Evolutionary conservation across 2,888 invertebrate species (phyloP).

Genomic region (Sinodicranocentrus sp.): DNA sequence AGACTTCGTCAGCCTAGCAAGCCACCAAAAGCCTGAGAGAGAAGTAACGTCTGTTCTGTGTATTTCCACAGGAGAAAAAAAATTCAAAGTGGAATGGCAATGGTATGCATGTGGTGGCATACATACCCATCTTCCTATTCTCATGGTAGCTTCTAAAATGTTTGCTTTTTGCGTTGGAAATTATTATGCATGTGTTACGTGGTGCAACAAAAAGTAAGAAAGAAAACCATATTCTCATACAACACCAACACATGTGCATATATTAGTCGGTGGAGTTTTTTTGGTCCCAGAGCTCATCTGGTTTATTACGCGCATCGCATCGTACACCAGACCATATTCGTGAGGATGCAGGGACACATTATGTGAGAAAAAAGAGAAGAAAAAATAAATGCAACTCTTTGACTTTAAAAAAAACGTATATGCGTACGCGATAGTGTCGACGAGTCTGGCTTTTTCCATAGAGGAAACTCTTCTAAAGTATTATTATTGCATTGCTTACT

Average conservation of each 20-base stretch:
- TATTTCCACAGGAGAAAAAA: conserved; percentile 5
- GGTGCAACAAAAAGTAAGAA: conserved; percentile 2
- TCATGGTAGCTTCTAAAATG: conserved; percentile 18
- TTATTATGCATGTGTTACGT: conserved; percentile 46
- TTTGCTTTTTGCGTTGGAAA: conserved; percentile 3
- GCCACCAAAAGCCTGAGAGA: no score
- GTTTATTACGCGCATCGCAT: conserved; percentile 51
- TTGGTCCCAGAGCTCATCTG: conserved; percentile 59
- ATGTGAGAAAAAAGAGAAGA: background rate
- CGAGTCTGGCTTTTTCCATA: background rate
- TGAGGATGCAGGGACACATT: background rate
- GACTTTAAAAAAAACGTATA: conserved; percentile 6
- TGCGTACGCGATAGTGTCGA: background rate
- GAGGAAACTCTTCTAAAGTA: background rate
- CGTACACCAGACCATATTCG: background rate
- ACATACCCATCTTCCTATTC: background rate
- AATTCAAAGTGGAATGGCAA: conserved; percentile 24
- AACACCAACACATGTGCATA: conserved; percentile 29
- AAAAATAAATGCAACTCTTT: conserved; percentile 19
- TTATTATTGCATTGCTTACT: conserved; percentile 14
- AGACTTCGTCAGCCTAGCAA: conserved; percentile 21
- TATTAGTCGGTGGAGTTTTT: conserved; percentile 35
- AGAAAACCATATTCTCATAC: background rate
- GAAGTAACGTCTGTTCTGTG: background rate
- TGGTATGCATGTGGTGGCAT: background rate